A percentile compares a stretch with the other conserved stretches of the same genome.
phyloP scores from a whole-genome alignment of 2,113 vertebrate genomes.

The Garra rufa region DNA sequence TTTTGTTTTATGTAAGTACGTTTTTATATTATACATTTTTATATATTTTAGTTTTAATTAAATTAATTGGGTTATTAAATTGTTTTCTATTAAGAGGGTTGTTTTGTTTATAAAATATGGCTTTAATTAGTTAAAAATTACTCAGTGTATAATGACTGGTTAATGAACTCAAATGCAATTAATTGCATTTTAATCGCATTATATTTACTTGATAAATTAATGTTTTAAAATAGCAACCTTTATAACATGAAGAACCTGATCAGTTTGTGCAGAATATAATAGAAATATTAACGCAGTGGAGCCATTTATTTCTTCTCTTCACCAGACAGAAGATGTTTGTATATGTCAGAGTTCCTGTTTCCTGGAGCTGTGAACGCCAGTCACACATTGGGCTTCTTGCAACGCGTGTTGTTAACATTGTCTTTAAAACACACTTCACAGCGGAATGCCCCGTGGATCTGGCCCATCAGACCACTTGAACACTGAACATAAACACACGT shows the following conservation, averaged over 20 bases:
- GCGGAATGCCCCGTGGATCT: slow-evolving; percentile 10
- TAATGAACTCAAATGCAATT: not conserved
- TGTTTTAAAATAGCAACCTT: not conserved
- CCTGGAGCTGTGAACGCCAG: not conserved
- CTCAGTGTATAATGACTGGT: not conserved
- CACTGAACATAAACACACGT: slow-evolving; percentile 24
- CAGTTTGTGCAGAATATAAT: not conserved
- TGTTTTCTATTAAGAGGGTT: too few relatives aligned
- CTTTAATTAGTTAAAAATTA: not conserved
- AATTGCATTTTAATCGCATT: not conserved
- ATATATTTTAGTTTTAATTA: too few relatives aligned
- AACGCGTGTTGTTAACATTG: slow-evolving; percentile 30
- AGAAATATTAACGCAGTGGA: not conserved
- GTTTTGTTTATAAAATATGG: too few relatives aligned
- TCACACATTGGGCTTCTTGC: slow-evolving; percentile 18
- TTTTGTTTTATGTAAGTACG: too few relatives aligned
- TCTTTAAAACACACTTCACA: slow-evolving; percentile 47
- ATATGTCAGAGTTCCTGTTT: slow-evolving; percentile 22
- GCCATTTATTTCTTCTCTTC: not conserved
- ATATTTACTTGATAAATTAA: not conserved
- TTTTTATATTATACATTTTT: not conserved
- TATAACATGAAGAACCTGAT: not conserved
- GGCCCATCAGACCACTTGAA: not conserved
- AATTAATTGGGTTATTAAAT: too few relatives aligned
- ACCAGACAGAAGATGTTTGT: slow-evolving; percentile 11